phyloP scores from a whole-genome alignment of 2,797 vertebrate species.

The Enteromius treurensis region DNA sequence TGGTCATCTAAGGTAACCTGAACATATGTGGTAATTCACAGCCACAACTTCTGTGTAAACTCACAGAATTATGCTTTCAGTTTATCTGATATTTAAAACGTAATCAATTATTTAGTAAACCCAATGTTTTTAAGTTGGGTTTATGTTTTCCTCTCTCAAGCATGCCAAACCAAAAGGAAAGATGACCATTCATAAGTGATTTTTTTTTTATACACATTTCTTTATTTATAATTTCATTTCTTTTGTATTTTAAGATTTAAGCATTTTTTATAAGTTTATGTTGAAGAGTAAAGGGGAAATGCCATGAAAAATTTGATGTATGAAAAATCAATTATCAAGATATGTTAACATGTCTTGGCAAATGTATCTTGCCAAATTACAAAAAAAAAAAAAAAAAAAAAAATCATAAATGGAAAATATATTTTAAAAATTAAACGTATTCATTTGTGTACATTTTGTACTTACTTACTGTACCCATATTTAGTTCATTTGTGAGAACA shows the following conservation, averaged over 20 bases:
- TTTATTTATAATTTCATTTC: no score
- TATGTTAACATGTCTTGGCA: background rate
- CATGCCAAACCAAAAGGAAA: background rate
- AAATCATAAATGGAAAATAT: background rate
- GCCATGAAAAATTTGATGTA: background rate
- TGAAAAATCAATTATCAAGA: background rate
- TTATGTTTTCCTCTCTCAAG: background rate
- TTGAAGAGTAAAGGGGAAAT: background rate
- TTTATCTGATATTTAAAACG: background rate
- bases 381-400: background rate
- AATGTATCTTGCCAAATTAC: background rate
- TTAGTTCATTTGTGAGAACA: background rate
- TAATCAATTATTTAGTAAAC: background rate
- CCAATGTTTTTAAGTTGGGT: background rate
- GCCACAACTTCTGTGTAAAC: background rate
- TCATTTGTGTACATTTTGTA: background rate
- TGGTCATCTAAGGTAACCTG: constrained; percentile 12
- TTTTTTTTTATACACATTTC: background rate
- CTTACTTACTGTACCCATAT: background rate
- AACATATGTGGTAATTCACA: constrained; percentile 37
- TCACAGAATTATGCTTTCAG: background rate
- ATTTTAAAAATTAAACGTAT: background rate
- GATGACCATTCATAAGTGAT: background rate
- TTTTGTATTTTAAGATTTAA: background rate
- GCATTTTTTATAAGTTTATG: background rate